Evolutionary conservation across 30 jellyfish, hydroid and myxozoan species (phyloP).

Genomic region (Hydractinia echinata): DNA sequence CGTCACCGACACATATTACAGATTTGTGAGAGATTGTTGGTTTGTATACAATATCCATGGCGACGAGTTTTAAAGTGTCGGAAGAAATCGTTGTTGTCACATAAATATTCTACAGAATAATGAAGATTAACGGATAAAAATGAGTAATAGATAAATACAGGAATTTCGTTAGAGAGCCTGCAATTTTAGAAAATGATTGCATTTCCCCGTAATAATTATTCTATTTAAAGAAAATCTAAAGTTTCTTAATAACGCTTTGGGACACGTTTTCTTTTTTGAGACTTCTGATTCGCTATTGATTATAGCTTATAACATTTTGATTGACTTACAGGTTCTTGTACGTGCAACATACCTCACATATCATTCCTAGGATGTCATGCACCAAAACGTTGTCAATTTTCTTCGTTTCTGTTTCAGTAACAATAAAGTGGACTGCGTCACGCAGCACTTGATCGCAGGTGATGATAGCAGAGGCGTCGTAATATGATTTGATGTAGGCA

Average conservation of each 20-base stretch:
- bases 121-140: no score
- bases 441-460: constrained; percentile 34
- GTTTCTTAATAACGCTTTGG: no score
- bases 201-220: no score
- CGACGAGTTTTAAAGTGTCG: not conserved
- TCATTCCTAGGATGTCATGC: constrained; percentile 18
- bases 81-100: not conserved
- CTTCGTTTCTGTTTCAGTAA: constrained; percentile 15
- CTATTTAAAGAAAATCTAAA: no score
- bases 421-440: constrained; percentile 7
- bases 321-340: no score
- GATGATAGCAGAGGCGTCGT: constrained; percentile 23
- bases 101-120: no score
- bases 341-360: constrained; percentile 35
- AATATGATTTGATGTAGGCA: constrained; percentile 37
- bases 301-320: no score
- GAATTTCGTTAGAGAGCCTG: no score
- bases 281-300: no score
- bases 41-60: constrained; percentile 16
- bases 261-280: no score
- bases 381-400: constrained; percentile 14
- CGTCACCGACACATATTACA: constrained; percentile 35
- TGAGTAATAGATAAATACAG: no score
- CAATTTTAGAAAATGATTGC: no score
- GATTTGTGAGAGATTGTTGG: constrained; percentile 38